Base-by-base conservation (phyloP, 2,113 vertebrate species). In the Channa maculata region DNA sequence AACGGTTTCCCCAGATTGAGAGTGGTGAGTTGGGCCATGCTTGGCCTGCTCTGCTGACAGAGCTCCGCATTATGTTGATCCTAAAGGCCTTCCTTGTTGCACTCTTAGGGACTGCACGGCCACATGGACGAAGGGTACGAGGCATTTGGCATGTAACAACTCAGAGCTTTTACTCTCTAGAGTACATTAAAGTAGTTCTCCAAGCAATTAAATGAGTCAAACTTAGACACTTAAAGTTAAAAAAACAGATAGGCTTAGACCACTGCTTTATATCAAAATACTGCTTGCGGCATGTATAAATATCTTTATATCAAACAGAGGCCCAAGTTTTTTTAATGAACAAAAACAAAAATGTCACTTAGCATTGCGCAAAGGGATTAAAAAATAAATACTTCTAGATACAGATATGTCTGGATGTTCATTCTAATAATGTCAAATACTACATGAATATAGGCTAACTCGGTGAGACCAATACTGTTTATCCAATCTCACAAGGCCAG, bases 41-140 rank as follows among this genome's bases (percentile, higher is more conserved):
- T 72, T 62, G 71, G 83, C 85, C 71, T 62, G 58, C 84, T 77
- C 50, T 64, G 70, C 89, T 87, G 53, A 94, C 90, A 94, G 88
- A 93, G 88, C 64, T 66, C 71, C 76, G 61, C 88, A 89, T 94
- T 94, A 92, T 94, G 82, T 75, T 65, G 79, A 71, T 51, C 77
- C 73, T 37, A 92, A 88, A 90, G 88, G 75, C 88, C 80, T 81
- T 68, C 64, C 88, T 91, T 88, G 90, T 92, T 90, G 86, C 74
- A 51, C 63, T 77, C 71, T 54, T 44, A 75, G 80, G 79, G 80
- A 77, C 73, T 83, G 77, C 59, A 61, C 51, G 71, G 72, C 53
- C 78, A 76, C 85, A 85, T 72, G 71, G 75, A 46, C 14, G 13
- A 71, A 60, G 36, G 45, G 73, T 70, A 75, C 50, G 53, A 69